Conservation (phyloP, 2,797 vertebrate species). For the Echeneis naucrates region DNA sequence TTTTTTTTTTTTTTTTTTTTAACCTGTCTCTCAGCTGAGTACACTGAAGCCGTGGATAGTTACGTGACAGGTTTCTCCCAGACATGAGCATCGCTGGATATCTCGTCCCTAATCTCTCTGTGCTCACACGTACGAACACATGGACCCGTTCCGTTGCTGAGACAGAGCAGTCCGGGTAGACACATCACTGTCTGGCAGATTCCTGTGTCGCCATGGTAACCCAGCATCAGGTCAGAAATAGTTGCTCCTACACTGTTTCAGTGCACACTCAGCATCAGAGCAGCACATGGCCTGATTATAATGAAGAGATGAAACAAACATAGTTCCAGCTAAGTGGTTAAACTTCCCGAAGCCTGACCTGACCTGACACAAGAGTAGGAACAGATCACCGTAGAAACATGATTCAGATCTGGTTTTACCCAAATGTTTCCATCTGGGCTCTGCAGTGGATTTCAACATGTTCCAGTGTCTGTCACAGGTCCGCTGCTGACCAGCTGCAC, state of each 20-base stretch:
- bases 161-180: slow-evolving; percentile 60
- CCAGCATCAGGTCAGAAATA: slow-evolving; percentile 60
- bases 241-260: slow-evolving; percentile 57
- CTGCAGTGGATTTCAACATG: slow-evolving; percentile 23
- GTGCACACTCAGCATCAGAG: slow-evolving; percentile 57
- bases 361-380: slow-evolving; percentile 17
- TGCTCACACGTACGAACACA: slow-evolving; percentile 13
- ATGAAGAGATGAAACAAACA: slow-evolving; percentile 44
- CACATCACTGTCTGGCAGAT: slow-evolving; percentile 75
- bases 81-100: slow-evolving; percentile 1
- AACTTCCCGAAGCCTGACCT: slow-evolving; percentile 7
- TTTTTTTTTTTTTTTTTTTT: too few species aligned
- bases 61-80: slow-evolving; percentile 22
- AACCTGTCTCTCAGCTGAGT: slow-evolving; percentile 51
- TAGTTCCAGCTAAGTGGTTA: slow-evolving; percentile 11
- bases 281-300: slow-evolving; percentile 39
- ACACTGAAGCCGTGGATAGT: neutral
- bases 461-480: slow-evolving; percentile 18
- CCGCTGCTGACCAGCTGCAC: slow-evolving; percentile 64
- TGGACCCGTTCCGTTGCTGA: slow-evolving; percentile 37
- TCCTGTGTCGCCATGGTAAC: slow-evolving; percentile 76
- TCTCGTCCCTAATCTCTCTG: neutral
- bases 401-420: neutral
- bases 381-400: neutral
- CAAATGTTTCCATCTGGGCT: neutral